Evolutionary conservation across 2,888 invertebrate genomes (phyloP).

Genomic region (Ephialtes manifestator): DNA sequence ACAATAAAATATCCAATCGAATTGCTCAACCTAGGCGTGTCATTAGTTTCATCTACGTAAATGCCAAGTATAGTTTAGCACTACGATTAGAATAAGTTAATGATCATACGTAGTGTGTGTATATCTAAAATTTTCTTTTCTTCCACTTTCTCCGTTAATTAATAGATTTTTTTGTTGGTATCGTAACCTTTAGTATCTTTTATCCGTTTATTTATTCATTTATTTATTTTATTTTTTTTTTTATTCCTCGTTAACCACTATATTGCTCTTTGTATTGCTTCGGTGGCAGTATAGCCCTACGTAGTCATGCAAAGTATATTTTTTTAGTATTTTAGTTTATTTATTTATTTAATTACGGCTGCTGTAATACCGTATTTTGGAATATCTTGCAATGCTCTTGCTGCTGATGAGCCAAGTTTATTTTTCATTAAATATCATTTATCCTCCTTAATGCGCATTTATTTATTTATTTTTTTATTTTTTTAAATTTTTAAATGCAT

Average conservation of each 20-base stretch:
- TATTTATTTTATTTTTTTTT: constrained; percentile 65
- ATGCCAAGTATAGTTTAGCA: constrained; percentile 83
- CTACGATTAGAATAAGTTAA: constrained; percentile 84
- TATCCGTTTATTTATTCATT: constrained; percentile 64
- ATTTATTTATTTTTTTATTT: too few relatives aligned
- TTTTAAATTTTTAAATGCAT: constrained; percentile 23
- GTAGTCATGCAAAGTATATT: constrained; percentile 81
- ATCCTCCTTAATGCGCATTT: constrained; percentile 50
- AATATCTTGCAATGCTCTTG: constrained; percentile 49
- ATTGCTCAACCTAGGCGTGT: constrained; percentile 79
- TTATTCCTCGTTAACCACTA: constrained; percentile 75
- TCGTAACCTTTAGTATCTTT: constrained; percentile 74
- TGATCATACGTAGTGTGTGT: constrained; percentile 73
- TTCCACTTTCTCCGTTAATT: constrained; percentile 44
- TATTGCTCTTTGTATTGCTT: constrained; percentile 85
- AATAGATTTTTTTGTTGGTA: constrained; percentile 70
- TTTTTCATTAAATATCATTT: constrained; percentile 39
- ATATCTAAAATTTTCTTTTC: constrained; percentile 49
- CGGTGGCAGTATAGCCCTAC: constrained; percentile 83
- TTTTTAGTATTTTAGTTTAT: constrained; percentile 42
- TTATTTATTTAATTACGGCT: constrained; percentile 37
- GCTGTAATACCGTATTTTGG: constrained; percentile 31
- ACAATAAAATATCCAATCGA: constrained; percentile 66
- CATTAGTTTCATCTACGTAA: constrained; percentile 79
- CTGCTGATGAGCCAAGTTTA: constrained; percentile 23